These are phyloP conservation scores for Corydoras sp. DNA, from an alignment of 2,113 vertebrate species.

Conservation along the genomic window DNA sequence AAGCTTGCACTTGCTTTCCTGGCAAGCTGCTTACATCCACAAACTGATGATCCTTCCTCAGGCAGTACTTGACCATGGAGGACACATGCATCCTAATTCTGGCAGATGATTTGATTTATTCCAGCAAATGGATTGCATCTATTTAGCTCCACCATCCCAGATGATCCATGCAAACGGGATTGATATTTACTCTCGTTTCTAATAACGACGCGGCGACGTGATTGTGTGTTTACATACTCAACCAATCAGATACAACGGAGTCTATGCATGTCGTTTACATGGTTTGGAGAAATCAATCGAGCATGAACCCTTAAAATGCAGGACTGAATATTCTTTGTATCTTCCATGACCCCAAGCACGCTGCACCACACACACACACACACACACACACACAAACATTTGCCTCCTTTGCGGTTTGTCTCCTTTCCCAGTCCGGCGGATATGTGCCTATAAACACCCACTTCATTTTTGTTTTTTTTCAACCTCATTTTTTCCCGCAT, in stretches of 20 bases:
- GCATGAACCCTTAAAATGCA: slow-evolving; percentile 5
- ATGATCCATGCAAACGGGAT: background rate
- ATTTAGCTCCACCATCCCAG: background rate
- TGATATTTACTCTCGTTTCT: too few relatives aligned
- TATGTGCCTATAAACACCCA: slow-evolving; percentile 54
- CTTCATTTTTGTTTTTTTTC: slow-evolving; percentile 50
- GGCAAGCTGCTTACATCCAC: slow-evolving; percentile 41
- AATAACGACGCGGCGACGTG: too few relatives aligned
- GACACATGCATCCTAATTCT: slow-evolving; percentile 20
- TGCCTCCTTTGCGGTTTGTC: slow-evolving; percentile 35
- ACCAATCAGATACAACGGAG: too few relatives aligned
- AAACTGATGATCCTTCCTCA: slow-evolving; percentile 43
- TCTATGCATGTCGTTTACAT: too few relatives aligned
- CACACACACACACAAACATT: slow-evolving; percentile 34
- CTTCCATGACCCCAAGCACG: slow-evolving; percentile 29
- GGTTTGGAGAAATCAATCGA: background rate
- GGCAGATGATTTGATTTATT: slow-evolving; percentile 29
- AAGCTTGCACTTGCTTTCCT: slow-evolving; percentile 43
- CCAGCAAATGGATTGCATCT: background rate
- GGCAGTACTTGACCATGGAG: slow-evolving; percentile 57
- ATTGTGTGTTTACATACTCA: too few relatives aligned
- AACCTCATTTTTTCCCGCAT: slow-evolving; percentile 18
- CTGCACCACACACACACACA: slow-evolving; percentile 33
- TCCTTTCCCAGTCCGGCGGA: slow-evolving; percentile 45
- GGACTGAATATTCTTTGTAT: slow-evolving; percentile 32